These are phyloP conservation scores for Microtus richardsoni DNA, from an alignment of 2,113 vertebrate genomes.

Conservation along the genomic window DNA sequence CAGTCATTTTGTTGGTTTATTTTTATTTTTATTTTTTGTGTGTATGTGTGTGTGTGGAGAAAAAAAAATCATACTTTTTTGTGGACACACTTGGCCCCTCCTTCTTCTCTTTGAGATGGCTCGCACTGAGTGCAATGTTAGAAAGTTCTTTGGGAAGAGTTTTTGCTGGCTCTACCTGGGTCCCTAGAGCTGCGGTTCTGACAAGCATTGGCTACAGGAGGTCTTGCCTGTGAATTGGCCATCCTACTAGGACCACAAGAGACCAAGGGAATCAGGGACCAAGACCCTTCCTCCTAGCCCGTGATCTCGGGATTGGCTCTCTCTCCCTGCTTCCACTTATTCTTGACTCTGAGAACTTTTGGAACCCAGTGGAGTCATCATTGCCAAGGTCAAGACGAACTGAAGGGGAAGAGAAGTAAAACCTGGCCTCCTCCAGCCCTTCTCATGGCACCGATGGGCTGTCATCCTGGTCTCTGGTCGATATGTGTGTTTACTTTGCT, in stretches of 20 bases:
- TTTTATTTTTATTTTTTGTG: conserved; percentile 14
- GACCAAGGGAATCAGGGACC: conserved; percentile 77
- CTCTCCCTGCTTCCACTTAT: conserved; percentile 50
- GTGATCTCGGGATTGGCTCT: conserved; percentile 59
- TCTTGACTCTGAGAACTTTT: conserved; percentile 80
- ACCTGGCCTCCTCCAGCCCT: conserved; percentile 78
- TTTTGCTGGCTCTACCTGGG: conserved; percentile 68
- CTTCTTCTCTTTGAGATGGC: conserved; percentile 63
- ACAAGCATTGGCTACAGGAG: conserved; percentile 83
- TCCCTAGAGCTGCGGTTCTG: conserved; percentile 79
- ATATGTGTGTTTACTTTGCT: conserved; percentile 76
- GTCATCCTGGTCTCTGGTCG: conserved; percentile 76
- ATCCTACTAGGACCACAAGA: conserved; percentile 76
- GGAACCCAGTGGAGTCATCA: conserved; percentile 79
- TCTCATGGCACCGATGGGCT: conserved; percentile 82
- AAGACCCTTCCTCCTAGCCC: conserved; percentile 66
- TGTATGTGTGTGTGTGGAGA: conserved; percentile 59
- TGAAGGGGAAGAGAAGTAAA: conserved; percentile 79
- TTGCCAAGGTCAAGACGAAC: conserved; percentile 81
- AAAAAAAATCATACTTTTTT: conserved; percentile 63
- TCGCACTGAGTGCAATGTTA: conserved; percentile 57
- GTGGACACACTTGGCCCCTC: conserved; percentile 45
- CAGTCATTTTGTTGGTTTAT: conserved; percentile 38
- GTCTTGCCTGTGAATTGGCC: conserved; percentile 72
- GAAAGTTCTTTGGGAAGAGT: conserved; percentile 39